These are phyloP conservation scores for Phorcus lineatus DNA, from an alignment of 2,888 invertebrate genomes.

Conservation along the genomic window DNA sequence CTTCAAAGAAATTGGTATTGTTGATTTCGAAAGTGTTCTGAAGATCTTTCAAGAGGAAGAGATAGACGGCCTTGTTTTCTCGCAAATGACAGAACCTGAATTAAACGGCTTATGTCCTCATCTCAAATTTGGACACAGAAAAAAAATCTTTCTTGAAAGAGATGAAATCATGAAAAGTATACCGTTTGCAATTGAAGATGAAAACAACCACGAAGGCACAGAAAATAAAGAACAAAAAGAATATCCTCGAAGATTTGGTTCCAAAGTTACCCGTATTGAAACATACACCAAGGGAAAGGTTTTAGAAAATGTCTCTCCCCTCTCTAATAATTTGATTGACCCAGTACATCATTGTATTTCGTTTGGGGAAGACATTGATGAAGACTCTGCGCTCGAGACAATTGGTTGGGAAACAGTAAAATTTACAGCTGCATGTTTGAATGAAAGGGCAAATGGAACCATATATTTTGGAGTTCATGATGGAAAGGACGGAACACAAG, in stretches of 20 bases:
- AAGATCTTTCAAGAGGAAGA: not conserved
- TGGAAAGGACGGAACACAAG: not conserved
- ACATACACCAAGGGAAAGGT: slow-evolving; percentile 17
- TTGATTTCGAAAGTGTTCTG: not conserved
- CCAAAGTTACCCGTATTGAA: not conserved
- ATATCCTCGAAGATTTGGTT: slow-evolving; percentile 27
- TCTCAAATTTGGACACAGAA: not conserved
- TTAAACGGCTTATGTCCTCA: not conserved
- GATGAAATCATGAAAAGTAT: not conserved
- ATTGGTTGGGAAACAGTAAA: slow-evolving; percentile 21
- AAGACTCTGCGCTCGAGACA: not conserved
- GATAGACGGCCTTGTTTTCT: not conserved
- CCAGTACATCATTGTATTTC: slow-evolving; percentile 28
- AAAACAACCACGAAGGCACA: not conserved
- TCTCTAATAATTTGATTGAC: slow-evolving; percentile 25
- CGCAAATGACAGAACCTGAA: not conserved
- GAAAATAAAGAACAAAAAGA: not conserved
- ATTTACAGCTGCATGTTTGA: slow-evolving; percentile 42
- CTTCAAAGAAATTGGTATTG: not conserved
- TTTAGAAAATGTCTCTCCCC: not conserved
- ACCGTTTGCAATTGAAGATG: too few species aligned
- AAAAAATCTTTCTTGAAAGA: not conserved
- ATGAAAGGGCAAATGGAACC: slow-evolving; percentile 45
- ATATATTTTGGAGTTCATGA: slow-evolving; percentile 41
- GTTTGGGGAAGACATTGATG: not conserved